Conservation (phyloP, 2,797 vertebrate species). For the Somateria mollissima region DNA sequence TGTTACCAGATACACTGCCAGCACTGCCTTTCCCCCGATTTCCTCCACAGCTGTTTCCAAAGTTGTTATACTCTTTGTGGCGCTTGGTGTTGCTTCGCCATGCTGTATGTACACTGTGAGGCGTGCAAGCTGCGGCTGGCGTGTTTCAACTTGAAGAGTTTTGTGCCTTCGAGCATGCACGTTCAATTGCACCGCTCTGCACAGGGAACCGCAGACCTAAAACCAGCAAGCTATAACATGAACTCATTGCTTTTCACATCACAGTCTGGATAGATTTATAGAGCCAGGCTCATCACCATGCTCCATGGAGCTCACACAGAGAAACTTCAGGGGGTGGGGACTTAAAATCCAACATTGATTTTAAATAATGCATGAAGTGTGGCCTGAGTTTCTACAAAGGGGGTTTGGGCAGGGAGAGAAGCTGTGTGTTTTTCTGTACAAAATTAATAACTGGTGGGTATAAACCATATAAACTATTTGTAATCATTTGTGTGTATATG, state of each 20-base stretch:
- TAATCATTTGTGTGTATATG: neutral
- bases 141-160: neutral
- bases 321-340: fast-evolving
- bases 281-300: neutral
- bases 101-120: neutral
- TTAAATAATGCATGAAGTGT: neutral
- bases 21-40: neutral
- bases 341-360: neutral
- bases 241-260: neutral
- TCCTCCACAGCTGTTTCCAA: neutral
- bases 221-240: neutral
- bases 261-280: neutral
- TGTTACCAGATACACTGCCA: neutral
- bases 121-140: neutral
- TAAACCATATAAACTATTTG: neutral
- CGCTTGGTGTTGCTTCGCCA: neutral
- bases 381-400: neutral
- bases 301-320: fast-evolving
- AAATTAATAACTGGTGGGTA: neutral
- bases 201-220: fast-evolving
- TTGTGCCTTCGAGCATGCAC: neutral
- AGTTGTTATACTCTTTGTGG: fast-evolving
- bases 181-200: neutral
- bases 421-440: neutral
- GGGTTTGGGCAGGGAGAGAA: neutral